Evolutionary conservation across 2,113 vertebrate species (phyloP).

Genomic region (Chinchilla lanigera): DNA sequence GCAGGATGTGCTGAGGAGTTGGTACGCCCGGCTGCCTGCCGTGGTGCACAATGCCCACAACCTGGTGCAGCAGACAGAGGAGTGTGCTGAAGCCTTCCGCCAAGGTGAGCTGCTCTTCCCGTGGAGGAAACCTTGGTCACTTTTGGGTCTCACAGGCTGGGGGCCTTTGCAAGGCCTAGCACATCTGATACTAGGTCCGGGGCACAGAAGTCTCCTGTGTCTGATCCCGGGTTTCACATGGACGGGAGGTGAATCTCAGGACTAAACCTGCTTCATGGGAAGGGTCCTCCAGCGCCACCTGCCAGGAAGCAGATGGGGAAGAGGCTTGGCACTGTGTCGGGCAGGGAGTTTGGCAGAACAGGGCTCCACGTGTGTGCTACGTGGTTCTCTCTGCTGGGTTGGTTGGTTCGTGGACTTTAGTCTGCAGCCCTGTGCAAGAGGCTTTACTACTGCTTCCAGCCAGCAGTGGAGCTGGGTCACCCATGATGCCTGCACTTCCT

Average conservation of each 20-base stretch:
- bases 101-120: slow-evolving; percentile 83
- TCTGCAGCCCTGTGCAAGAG: not conserved
- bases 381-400: not conserved
- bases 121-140: not conserved
- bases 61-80: slow-evolving; percentile 91
- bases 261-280: not conserved
- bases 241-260: not conserved
- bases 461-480: not conserved
- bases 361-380: not conserved
- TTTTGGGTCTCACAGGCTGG: not conserved
- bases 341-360: not conserved
- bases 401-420: not conserved
- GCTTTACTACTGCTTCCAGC: not conserved
- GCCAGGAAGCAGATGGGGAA: not conserved
- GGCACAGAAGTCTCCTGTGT: not conserved
- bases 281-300: not conserved
- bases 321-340: not conserved
- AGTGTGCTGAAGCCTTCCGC: slow-evolving; percentile 90
- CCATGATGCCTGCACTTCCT: not conserved
- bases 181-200: not conserved
- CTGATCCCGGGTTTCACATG: not conserved
- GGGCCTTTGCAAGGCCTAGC: not conserved
- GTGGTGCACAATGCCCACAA: slow-evolving; percentile 88
- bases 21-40: slow-evolving; percentile 93
- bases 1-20: slow-evolving; percentile 96